phyloP scores from a whole-genome alignment of 2,888 invertebrate species.

The Brassicogethes aeneus region DNA sequence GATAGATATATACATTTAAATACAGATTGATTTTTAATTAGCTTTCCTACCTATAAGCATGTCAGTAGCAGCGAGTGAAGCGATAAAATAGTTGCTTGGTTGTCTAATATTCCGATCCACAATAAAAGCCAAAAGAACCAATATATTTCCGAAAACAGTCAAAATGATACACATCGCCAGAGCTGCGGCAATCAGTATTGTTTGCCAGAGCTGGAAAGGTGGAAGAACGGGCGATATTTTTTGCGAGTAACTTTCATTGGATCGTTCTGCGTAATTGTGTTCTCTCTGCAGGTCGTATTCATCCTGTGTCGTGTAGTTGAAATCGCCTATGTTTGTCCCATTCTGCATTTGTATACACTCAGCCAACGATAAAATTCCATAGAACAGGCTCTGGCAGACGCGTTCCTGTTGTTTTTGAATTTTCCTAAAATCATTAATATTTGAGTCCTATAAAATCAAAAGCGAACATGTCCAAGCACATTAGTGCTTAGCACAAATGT shows the following conservation, averaged over 20 bases:
- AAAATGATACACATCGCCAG: conserved; percentile 82
- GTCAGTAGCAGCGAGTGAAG: conserved; percentile 94
- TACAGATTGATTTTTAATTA: too few relatives aligned
- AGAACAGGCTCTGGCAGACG: conserved; percentile 58
- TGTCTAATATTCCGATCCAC: conserved; percentile 90
- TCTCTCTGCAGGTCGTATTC: neutral
- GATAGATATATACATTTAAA: too few relatives aligned
- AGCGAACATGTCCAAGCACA: too few relatives aligned
- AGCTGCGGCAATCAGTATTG: conserved; percentile 78
- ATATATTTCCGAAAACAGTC: conserved; percentile 90
- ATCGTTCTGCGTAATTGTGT: conserved; percentile 26
- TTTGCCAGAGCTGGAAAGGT: conserved; percentile 85
- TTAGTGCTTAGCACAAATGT: too few relatives aligned
- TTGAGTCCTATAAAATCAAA: too few relatives aligned
- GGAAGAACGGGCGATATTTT: conserved; percentile 53
- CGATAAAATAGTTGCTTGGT: conserved; percentile 99
- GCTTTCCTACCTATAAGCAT: conserved; percentile 90
- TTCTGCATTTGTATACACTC: conserved; percentile 53
- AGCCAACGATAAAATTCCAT: conserved; percentile 48
- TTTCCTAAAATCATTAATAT: conserved; percentile 64
- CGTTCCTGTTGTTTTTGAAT: conserved; percentile 64
- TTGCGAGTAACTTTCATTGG: conserved; percentile 22
- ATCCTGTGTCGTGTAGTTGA: neutral
- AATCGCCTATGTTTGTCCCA: conserved; percentile 22
- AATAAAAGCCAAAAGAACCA: conserved; percentile 90